These are phyloP conservation scores for Heliconius nattereri DNA, from an alignment of 1,140 invertebrate genomes.

Conservation along the genomic window DNA sequence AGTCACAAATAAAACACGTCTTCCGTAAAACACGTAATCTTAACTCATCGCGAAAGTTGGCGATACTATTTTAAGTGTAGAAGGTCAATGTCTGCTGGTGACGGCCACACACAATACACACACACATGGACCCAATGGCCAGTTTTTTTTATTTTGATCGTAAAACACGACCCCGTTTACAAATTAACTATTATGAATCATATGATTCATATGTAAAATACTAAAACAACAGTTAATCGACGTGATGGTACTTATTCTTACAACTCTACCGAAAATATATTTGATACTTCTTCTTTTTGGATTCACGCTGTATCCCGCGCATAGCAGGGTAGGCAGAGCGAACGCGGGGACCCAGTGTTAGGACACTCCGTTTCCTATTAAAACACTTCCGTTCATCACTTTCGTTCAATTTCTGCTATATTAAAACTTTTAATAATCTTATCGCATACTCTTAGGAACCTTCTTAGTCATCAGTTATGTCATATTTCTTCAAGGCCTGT, in stretches of 20 bases:
- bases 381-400: too few relatives aligned
- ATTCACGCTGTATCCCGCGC: too few relatives aligned
- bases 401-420: too few relatives aligned
- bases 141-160: constrained; percentile 27
- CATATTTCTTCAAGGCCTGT: not conserved
- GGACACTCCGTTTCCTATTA: too few relatives aligned
- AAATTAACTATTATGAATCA: constrained; percentile 34
- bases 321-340: too few relatives aligned
- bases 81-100: constrained; percentile 41
- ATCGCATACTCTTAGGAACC: not conserved
- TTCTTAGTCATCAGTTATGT: not conserved
- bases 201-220: not conserved
- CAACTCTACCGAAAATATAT: not conserved
- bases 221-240: not conserved
- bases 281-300: too few relatives aligned
- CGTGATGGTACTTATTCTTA: not conserved
- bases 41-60: constrained; percentile 26
- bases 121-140: not conserved
- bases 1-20: not conserved
- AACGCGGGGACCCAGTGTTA: too few relatives aligned
- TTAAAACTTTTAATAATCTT: too few relatives aligned
- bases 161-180: constrained; percentile 35
- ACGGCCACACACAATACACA: constrained; percentile 25
- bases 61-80: constrained; percentile 33
- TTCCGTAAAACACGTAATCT: not conserved